Conservation (phyloP, 2,888 invertebrate genomes). For the Boloria selene region DNA sequence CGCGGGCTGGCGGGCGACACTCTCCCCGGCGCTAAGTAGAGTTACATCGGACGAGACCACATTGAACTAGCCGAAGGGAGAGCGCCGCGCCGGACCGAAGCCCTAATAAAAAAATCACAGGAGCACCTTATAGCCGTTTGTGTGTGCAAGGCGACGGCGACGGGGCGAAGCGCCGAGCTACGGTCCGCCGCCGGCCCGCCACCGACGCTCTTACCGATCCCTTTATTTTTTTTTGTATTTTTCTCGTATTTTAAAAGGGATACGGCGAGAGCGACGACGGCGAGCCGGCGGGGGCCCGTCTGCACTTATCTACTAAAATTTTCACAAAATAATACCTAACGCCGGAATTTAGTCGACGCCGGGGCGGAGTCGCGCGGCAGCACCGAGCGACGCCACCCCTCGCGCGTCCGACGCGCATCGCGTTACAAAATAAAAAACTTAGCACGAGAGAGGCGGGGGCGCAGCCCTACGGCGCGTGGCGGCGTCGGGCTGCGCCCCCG, state of each 20-base stretch:
- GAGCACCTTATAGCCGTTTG: conserved; percentile 42
- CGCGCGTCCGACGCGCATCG: conserved; percentile 60
- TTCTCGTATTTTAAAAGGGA: conserved; percentile 63
- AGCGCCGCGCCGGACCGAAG: conserved; percentile 43
- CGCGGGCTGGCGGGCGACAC: conserved; percentile 38
- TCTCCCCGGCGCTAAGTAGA: conserved; percentile 33
- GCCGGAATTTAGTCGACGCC: conserved; percentile 74
- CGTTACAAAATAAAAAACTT: conserved; percentile 75
- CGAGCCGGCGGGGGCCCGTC: conserved; percentile 49
- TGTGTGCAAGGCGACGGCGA: conserved; percentile 46
- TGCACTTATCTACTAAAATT: conserved; percentile 79
- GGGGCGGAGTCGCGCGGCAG: conserved; percentile 61
- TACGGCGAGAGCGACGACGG: conserved; percentile 45
- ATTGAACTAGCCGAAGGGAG: conserved; percentile 16
- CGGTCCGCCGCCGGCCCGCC: conserved; percentile 45
- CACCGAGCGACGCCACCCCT: conserved; percentile 45
- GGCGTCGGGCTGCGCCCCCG: conserved; percentile 55
- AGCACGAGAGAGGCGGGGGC: conserved; percentile 67
- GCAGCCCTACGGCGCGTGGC: conserved; percentile 46
- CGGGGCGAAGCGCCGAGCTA: conserved; percentile 48
- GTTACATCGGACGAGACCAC: conserved; percentile 32
- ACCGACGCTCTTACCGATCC: conserved; percentile 43
- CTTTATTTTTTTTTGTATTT: conserved; percentile 71
- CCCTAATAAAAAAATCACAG: conserved; percentile 45
- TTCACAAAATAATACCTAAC: conserved; percentile 82